Conservation (phyloP, 2,888 invertebrate species). For the Mayetiola destructor region DNA sequence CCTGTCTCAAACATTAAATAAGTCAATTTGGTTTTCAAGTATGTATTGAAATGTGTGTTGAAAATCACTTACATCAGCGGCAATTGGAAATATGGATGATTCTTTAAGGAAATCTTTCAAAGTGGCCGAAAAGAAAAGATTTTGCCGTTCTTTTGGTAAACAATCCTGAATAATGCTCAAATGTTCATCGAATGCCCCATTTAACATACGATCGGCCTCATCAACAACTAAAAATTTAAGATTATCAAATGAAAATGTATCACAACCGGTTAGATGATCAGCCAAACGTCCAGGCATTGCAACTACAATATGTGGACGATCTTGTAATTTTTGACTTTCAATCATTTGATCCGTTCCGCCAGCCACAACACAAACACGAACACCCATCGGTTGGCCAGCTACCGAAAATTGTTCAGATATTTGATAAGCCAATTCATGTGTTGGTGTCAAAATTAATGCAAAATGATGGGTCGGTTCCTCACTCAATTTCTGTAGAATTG, state of each 20-base stretch:
- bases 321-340: constrained; percentile 70
- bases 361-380: constrained; percentile 76
- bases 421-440: constrained; percentile 81
- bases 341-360: constrained; percentile 88
- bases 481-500: constrained; percentile 78
- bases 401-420: constrained; percentile 92
- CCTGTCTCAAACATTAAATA: constrained; percentile 20
- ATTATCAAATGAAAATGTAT: constrained; percentile 63
- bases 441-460: constrained; percentile 87
- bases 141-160: constrained; percentile 68
- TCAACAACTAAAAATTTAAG: constrained; percentile 83
- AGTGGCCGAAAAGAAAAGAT: constrained; percentile 88
- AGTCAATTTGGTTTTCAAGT: neutral
- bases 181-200: constrained; percentile 71
- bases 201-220: constrained; percentile 76
- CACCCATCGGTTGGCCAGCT: constrained; percentile 73
- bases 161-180: constrained; percentile 62
- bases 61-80: constrained; percentile 42
- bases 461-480: constrained; percentile 95
- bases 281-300: constrained; percentile 92
- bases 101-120: constrained; percentile 69
- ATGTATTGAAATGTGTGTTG: neutral
- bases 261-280: constrained; percentile 80
- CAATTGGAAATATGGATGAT: constrained; percentile 45
- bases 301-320: constrained; percentile 84